phyloP scores from a whole-genome alignment of 30 jellyfish, hydroid and myxozoan species.

The Chrysaora quinquecirrha region DNA sequence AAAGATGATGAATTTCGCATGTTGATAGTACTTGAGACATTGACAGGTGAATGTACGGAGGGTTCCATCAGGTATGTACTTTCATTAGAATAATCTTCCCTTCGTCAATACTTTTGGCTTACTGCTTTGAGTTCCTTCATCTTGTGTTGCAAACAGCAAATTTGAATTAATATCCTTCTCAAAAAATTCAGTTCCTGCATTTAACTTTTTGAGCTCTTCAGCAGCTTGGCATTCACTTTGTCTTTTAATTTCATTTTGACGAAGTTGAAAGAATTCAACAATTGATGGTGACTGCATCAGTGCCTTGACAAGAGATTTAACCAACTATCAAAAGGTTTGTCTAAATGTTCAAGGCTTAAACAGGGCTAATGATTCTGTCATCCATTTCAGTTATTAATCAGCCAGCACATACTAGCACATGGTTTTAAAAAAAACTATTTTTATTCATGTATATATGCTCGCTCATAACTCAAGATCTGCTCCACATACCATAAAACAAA shows the following conservation, averaged over 20 bases:
- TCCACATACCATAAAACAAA: too few relatives aligned
- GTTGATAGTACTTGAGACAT: neutral
- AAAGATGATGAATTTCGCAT: neutral
- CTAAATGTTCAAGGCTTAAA: neutral
- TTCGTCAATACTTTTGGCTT: too few relatives aligned
- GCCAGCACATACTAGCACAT: neutral
- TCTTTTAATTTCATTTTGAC: neutral
- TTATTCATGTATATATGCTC: neutral
- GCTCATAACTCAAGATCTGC: too few relatives aligned
- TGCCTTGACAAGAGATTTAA: neutral
- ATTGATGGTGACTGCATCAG: neutral
- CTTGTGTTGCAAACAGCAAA: neutral
- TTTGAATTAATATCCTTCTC: neutral
- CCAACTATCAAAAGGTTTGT: neutral
- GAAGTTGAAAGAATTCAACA: neutral
- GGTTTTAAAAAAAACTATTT: neutral
- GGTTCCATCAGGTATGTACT: too few relatives aligned
- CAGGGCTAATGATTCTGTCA: neutral
- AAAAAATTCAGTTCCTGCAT: neutral
- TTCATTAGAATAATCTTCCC: too few relatives aligned
- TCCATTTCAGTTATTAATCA: neutral
- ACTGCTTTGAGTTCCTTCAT: neutral
- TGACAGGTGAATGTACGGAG: neutral
- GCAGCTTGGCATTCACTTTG: neutral
- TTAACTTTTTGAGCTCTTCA: neutral